These are phyloP conservation scores for Cerastis rubricosa DNA, from an alignment of 2,888 invertebrate species.

Conservation along the genomic window DNA sequence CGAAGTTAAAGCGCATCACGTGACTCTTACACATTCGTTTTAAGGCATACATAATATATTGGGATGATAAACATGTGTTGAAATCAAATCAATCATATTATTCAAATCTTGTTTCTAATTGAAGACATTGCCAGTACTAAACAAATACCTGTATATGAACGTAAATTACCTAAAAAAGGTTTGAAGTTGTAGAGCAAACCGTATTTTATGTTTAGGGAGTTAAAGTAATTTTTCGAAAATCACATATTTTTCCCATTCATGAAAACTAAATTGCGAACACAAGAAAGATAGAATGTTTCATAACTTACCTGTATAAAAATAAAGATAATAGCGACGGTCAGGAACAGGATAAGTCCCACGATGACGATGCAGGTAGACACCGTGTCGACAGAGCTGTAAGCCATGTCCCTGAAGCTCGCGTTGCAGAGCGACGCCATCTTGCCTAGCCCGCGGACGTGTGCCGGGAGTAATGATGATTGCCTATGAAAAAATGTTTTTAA, in stretches of 20 bases:
- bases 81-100: neutral
- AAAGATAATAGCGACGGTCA: conserved; percentile 95
- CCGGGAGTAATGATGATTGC: conserved; percentile 93
- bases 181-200: neutral
- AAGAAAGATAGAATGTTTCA: neutral
- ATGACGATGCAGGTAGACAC: conserved; percentile 97
- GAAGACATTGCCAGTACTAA: neutral
- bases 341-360: conserved; percentile 95
- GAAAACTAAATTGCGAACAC: neutral
- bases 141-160: neutral
- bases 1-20: neutral
- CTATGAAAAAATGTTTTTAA: conserved; percentile 68
- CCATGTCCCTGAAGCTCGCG: conserved; percentile 90
- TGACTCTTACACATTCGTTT: neutral
- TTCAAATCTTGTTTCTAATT: neutral
- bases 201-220: neutral
- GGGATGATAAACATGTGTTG: neutral
- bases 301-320: conserved; percentile 94
- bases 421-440: conserved; percentile 93
- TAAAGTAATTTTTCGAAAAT: neutral
- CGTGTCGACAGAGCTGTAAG: conserved; percentile 95
- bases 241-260: no score
- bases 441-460: conserved; percentile 94
- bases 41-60: neutral
- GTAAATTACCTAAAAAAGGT: neutral